phyloP scores from a whole-genome alignment of 2,113 vertebrate species.

The Burhinus bistriatus region DNA sequence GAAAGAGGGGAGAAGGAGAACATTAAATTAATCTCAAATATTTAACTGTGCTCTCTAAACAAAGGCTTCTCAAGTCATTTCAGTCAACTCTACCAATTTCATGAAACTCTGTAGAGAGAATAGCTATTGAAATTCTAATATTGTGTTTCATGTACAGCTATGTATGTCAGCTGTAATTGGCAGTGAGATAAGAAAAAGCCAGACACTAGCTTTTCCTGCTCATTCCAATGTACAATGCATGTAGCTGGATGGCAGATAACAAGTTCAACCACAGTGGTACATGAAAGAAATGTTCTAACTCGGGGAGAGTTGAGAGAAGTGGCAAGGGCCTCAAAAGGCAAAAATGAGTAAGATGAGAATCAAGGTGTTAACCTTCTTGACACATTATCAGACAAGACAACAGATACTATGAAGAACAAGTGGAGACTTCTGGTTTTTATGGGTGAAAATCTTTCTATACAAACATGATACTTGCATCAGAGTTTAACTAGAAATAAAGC shows the following conservation, averaged over 20 bases:
- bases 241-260: neutral
- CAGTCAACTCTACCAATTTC: neutral
- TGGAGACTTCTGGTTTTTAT: neutral
- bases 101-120: neutral
- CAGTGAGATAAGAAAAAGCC: neutral
- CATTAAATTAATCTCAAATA: conserved; percentile 28
- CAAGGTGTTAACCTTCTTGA: neutral
- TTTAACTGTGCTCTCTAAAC: neutral
- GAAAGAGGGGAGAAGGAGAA: conserved; percentile 33
- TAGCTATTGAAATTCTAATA: neutral
- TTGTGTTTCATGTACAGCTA: neutral
- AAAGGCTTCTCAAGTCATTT: neutral
- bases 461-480: neutral
- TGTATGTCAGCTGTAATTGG: neutral
- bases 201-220: neutral
- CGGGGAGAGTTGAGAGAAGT: neutral
- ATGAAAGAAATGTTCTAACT: neutral
- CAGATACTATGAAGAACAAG: neutral
- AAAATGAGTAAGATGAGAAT: neutral
- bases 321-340: neutral
- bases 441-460: neutral
- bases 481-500: neutral
- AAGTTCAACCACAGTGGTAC: neutral
- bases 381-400: neutral
- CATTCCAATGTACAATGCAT: neutral